A percentile compares a stretch with the other conserved stretches of the same genome.
Evolutionary conservation across 2,797 vertebrate genomes (phyloP).

Genomic region (Coccyzus lansbergi): DNA sequence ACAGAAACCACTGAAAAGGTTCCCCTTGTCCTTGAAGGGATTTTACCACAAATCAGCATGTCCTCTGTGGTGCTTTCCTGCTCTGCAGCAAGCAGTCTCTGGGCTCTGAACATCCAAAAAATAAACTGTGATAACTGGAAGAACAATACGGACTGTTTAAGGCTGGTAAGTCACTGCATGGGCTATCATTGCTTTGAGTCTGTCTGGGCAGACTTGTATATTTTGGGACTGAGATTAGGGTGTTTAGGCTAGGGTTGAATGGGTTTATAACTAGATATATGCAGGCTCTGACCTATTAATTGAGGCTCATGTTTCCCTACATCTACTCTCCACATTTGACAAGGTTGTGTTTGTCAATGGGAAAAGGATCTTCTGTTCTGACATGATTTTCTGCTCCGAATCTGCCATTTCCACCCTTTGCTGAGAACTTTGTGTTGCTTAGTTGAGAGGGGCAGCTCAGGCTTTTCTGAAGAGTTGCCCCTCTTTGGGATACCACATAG

Average conservation of each 20-base stretch:
- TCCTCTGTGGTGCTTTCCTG: neutral
- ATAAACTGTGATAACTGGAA: constrained; percentile 48
- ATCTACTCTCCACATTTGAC: neutral
- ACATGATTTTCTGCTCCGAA: neutral
- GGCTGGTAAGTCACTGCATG: neutral
- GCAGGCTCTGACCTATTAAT: neutral
- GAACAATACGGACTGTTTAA: neutral
- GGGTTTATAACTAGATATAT: constrained; percentile 23
- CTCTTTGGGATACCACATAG: neutral
- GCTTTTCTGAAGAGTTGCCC: neutral
- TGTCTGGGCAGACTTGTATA: neutral
- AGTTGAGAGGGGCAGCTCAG: neutral
- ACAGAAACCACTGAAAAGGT: neutral
- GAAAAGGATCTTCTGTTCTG: neutral
- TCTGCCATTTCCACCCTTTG: neutral
- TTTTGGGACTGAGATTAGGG: constrained; percentile 42
- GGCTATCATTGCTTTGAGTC: fast-evolving
- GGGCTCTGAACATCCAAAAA: neutral
- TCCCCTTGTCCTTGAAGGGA: neutral
- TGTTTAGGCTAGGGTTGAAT: constrained; percentile 58
- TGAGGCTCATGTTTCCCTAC: neutral
- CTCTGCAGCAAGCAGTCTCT: neutral
- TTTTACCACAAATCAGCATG: neutral
- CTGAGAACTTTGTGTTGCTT: neutral
- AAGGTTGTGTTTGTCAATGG: neutral